Evolutionary conservation across 2,888 invertebrate species (phyloP).

Genomic region (Parasteatoda lunata): DNA sequence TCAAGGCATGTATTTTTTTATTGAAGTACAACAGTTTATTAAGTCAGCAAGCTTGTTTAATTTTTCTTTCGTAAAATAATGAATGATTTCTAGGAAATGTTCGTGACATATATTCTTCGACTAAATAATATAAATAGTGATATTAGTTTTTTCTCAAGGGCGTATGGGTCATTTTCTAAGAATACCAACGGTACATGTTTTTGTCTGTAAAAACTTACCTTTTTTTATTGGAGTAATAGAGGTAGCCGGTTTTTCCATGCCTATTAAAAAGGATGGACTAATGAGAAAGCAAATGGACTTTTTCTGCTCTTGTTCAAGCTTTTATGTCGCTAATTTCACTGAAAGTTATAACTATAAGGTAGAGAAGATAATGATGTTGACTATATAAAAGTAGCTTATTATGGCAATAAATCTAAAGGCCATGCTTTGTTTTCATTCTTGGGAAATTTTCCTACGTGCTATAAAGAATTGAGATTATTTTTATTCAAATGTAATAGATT

Average conservation of each 20-base stretch:
- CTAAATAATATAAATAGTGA: slow-evolving; percentile 33
- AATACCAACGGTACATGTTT: slow-evolving; percentile 29
- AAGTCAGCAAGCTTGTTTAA: slow-evolving; percentile 7
- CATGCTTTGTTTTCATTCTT: too few relatives aligned
- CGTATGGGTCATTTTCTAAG: slow-evolving; percentile 38
- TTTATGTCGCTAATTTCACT: slow-evolving; percentile 4
- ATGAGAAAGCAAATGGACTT: slow-evolving; percentile 14
- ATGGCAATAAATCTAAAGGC: too few relatives aligned
- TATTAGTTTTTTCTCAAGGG: slow-evolving; percentile 59
- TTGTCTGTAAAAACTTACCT: background rate
- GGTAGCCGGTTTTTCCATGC: slow-evolving; percentile 24
- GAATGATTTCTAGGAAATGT: slow-evolving; percentile 14
- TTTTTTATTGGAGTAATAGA: slow-evolving; percentile 27
- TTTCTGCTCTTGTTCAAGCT: background rate
- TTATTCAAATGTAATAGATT: too few relatives aligned
- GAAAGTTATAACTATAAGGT: slow-evolving; percentile 10
- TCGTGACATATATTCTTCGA: slow-evolving; percentile 14
- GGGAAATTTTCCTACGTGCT: too few relatives aligned
- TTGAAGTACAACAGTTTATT: background rate
- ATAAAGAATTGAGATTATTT: too few relatives aligned
- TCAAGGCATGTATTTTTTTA: background rate
- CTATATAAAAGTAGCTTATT: background rate
- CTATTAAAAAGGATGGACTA: slow-evolving; percentile 37
- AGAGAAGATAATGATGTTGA: slow-evolving; percentile 19
- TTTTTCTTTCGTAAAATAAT: slow-evolving; percentile 11